Evolutionary conservation across 2,113 vertebrate genomes (phyloP), one percentile per base, ranked within the genome.

Genomic region (Myanophis thanlyinensis): DNA sequence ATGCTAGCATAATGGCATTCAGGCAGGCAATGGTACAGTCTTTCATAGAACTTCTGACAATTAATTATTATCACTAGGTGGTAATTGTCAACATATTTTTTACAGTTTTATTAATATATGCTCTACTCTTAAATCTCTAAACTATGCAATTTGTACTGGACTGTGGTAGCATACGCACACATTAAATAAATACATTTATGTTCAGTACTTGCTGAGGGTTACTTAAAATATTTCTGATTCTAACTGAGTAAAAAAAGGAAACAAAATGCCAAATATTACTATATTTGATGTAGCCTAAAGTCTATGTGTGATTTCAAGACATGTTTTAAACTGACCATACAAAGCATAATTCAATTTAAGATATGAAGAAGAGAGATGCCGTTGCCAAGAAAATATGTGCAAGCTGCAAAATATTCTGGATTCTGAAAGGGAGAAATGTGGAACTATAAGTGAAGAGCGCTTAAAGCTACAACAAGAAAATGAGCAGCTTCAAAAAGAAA

Each of bases 401-500:
- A 98, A 98, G 93, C 97, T 99, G 95, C 98, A 98, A 96, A 97
- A 93, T 86, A 93, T 94, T 56, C 96, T 99, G 95, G 97, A 98
- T 62, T 97, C 97, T 44, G 98, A 98, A 89, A 98, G 99, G 93
- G 97, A 98, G 6, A 98, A 98, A 95, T 98, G 98, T 89, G 94
- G 97, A 8, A 91, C 92, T n/a, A 95, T 99, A 92, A 99, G 98
- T 88, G 99, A 99, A 90, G 98, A 99, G 92, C 97, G 98, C 53
- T 97, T 99, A 27, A 98, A 97, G 93, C 98, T 99, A 92, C 98
- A 99, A 93, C 97, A 98, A 95, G 98, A 99, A 94, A 99, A 98
- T 95, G 97, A 98, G 93, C 97, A 98, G 91, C 94, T 99, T 52
- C 97, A 96, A 93, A 98, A 97, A 56, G 98, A 99, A 95, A 97